Evolutionary conservation across 2,888 invertebrate genomes (phyloP).

Genomic region (Mellilla xanthometata): DNA sequence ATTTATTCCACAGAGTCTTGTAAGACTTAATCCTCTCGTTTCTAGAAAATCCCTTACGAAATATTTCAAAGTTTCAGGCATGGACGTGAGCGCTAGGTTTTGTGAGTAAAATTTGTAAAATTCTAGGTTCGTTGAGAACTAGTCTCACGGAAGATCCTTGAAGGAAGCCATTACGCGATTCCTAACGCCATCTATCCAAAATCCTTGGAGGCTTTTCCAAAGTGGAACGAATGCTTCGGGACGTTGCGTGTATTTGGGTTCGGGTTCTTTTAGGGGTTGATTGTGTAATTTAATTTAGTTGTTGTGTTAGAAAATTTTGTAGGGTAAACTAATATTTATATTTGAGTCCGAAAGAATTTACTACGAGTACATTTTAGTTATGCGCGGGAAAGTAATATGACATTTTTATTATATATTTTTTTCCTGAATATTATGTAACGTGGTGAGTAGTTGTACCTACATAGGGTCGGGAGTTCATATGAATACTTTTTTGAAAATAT

Average conservation of each 20-base stretch:
- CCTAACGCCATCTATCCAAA: conserved; percentile 80
- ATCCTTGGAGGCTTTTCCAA: conserved; percentile 77
- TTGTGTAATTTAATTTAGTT: too few species aligned
- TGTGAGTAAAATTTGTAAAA: conserved; percentile 39
- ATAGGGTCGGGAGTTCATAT: too few species aligned
- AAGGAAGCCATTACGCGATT: conserved; percentile 61
- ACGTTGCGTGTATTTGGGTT: conserved; percentile 43
- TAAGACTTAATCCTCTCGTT: conserved; percentile 37
- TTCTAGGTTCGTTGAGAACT: conserved; percentile 28
- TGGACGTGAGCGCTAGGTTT: conserved; percentile 19
- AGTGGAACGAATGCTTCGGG: conserved; percentile 72
- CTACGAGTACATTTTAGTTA: too few species aligned
- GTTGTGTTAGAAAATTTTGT: too few species aligned
- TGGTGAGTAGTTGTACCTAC: too few species aligned
- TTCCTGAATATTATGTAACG: too few species aligned
- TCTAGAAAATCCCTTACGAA: conserved; percentile 15
- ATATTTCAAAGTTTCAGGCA: conserved; percentile 11
- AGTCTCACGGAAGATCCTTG: conserved; percentile 43
- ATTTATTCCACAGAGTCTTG: conserved; percentile 47
- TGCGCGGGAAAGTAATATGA: too few species aligned
- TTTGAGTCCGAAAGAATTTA: too few species aligned
- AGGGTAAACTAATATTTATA: too few species aligned
- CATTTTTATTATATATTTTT: too few species aligned
- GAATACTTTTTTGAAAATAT: too few species aligned
- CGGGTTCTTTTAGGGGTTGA: conserved; percentile 5